phyloP scores from a whole-genome alignment of 2,113 vertebrate genomes.

The Anhinga rufa region DNA sequence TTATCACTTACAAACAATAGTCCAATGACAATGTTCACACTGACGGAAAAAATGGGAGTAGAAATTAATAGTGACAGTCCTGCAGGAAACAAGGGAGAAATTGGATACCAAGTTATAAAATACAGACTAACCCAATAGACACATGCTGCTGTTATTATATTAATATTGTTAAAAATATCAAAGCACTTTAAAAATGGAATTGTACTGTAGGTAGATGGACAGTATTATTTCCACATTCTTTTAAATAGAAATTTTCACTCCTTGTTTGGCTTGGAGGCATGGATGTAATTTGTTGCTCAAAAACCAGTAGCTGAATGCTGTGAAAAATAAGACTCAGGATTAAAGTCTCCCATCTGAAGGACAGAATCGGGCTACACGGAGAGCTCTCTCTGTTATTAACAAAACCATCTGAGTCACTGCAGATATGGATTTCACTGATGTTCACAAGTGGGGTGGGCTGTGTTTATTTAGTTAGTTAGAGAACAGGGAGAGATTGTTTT shows the following conservation, averaged over 20 bases:
- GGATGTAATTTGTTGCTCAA: conserved; percentile 46
- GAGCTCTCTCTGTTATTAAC: conserved; percentile 13
- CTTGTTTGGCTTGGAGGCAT: conserved; percentile 61
- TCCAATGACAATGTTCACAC: conserved; percentile 68
- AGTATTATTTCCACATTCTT: conserved; percentile 61
- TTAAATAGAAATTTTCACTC: conserved; percentile 63
- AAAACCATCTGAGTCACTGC: conserved; percentile 21
- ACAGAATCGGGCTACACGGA: conserved; percentile 2
- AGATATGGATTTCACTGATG: conserved; percentile 27
- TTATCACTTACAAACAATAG: conserved; percentile 74
- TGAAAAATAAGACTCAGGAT: conserved; percentile 47
- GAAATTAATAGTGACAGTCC: conserved; percentile 78
- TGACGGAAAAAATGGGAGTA: conserved; percentile 75
- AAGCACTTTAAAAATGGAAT: conserved; percentile 72
- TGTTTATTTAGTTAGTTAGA: conserved; percentile 13
- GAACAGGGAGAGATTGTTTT: neutral
- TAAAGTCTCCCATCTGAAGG: conserved; percentile 44
- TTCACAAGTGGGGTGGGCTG: neutral
- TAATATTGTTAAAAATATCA: conserved; percentile 81
- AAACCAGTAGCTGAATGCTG: conserved; percentile 19
- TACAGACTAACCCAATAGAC: conserved; percentile 78
- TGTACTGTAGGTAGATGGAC: conserved; percentile 61
- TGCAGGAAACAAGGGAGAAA: conserved; percentile 77
- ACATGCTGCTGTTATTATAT: conserved; percentile 76
- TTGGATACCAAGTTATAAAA: conserved; percentile 79